A percentile compares a stretch with the other conserved stretches of the same genome.
These are phyloP conservation scores for Papilio machaon DNA, from an alignment of 1,140 invertebrate species.

Conservation along the genomic window DNA sequence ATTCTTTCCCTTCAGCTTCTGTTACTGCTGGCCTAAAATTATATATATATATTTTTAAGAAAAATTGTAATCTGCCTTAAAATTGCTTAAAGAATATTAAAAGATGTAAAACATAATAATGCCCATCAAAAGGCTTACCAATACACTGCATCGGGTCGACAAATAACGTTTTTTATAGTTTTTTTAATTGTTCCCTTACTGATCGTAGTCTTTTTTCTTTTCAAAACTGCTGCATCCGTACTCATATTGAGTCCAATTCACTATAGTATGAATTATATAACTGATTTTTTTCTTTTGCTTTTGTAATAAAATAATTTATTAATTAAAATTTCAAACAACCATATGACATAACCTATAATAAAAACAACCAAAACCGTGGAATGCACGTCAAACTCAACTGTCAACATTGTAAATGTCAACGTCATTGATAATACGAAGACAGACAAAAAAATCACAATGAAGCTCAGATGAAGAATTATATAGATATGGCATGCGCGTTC, in stretches of 20 bases:
- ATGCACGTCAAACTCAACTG: too few relatives aligned
- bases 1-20: constrained; percentile 47
- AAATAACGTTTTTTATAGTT: constrained; percentile 72
- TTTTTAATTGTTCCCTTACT: constrained; percentile 71
- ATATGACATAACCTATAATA: neutral
- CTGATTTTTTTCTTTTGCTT: neutral
- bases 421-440: neutral
- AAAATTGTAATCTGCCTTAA: constrained; percentile 1
- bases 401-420: neutral
- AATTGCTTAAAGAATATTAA: neutral
- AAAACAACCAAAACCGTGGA: neutral
- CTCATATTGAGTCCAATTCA: constrained; percentile 14
- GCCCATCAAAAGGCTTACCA: constrained; percentile 55
- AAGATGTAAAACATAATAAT: neutral
- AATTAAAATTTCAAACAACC: neutral
- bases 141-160: constrained; percentile 63
- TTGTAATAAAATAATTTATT: neutral
- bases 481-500: too few relatives aligned
- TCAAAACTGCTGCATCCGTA: constrained; percentile 60
- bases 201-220: constrained; percentile 59
- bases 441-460: neutral
- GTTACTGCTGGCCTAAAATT: constrained; percentile 58
- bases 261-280: neutral
- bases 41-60: neutral
- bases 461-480: too few relatives aligned